A percentile compares a stretch with the other conserved stretches of the same genome.
Conservation (phyloP, 2,797 vertebrate species). For the Enteromius viviparus region DNA sequence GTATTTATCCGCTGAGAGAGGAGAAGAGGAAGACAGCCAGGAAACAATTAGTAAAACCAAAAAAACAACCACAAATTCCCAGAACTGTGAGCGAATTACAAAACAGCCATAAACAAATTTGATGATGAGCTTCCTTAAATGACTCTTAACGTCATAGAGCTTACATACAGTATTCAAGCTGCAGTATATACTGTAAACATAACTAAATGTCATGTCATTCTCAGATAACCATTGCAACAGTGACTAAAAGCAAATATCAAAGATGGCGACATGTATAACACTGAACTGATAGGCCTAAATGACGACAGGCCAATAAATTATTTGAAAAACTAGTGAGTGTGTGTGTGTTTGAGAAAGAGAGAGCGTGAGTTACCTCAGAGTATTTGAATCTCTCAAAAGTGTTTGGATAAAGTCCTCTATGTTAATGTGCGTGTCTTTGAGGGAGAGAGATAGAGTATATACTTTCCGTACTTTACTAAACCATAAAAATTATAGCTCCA, state of each 20-base stretch:
- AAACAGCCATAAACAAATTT: not conserved
- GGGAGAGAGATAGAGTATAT: too few relatives aligned
- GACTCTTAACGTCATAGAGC: not conserved
- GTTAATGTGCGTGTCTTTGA: too few relatives aligned
- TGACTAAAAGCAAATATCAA: not conserved
- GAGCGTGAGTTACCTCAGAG: too few relatives aligned
- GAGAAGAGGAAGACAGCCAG: conserved; percentile 8
- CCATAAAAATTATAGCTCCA: too few relatives aligned
- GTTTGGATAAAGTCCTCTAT: too few relatives aligned
- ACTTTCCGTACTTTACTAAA: too few relatives aligned
- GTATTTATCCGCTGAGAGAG: not conserved
- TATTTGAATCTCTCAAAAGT: too few relatives aligned
- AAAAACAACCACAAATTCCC: not conserved
- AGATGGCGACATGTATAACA: too few relatives aligned
- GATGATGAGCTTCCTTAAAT: not conserved
- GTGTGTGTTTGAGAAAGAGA: too few relatives aligned
- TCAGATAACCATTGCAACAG: not conserved
- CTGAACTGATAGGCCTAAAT: too few relatives aligned
- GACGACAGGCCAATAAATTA: too few relatives aligned
- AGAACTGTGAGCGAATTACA: not conserved
- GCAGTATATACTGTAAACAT: not conserved
- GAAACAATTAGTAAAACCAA: conserved; percentile 1
- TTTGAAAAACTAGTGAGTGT: too few relatives aligned
- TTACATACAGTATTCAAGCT: not conserved
- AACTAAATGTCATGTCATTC: not conserved